Evolutionary conservation across 2,113 vertebrate genomes (phyloP), one percentile per base, ranked within the genome.

Genomic region (Numida meleagris): DNA sequence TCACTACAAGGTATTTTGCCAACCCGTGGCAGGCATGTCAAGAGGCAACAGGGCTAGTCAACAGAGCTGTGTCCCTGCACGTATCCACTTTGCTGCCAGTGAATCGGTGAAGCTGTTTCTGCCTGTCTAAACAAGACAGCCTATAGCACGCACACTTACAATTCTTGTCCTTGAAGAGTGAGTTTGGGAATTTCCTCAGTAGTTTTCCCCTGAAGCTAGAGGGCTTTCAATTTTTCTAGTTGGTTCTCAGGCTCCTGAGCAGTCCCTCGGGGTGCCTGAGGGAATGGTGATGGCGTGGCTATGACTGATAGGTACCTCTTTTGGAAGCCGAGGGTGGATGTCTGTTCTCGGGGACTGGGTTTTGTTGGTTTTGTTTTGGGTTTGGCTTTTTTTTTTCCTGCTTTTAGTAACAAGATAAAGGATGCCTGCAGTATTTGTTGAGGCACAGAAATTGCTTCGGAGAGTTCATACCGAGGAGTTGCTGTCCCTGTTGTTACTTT

Each of bases 31-130:
- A 59, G 43, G 18, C 18, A 55, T 66, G n/a, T 53, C 1, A 4
- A 25, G 62, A 70, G 23, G 27, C 65, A 36, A 62, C 1, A 1
- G 12, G 2, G 0, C 33, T 87, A n/a, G 6, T 33, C 58, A 73
- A 10, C 36, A 82, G 46, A 5, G 45, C 20, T 3, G 0, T 14
- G 31, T 29, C 70, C 4, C 0, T 59, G 57, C 34, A 1, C 15
- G 61, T n/a, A 51, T 59, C 53, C 67, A n/a, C 48, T 27, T 43
- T 4, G 2, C 2, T n/a, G 82, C 36, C 40, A 55, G 36, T 68
- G 27, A 61, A 25, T 40, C 3, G 1, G 0, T 45, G 55, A 45
- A 73, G 71, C 53, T 66, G 16, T 18, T 65, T 38, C 43, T 87
- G 6, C n/a, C 43, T 13, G 10, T 36, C 10, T 65, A 14, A 50